Evolutionary conservation across 2,888 invertebrate species (phyloP).

Genomic region (Heliconius ethilla): DNA sequence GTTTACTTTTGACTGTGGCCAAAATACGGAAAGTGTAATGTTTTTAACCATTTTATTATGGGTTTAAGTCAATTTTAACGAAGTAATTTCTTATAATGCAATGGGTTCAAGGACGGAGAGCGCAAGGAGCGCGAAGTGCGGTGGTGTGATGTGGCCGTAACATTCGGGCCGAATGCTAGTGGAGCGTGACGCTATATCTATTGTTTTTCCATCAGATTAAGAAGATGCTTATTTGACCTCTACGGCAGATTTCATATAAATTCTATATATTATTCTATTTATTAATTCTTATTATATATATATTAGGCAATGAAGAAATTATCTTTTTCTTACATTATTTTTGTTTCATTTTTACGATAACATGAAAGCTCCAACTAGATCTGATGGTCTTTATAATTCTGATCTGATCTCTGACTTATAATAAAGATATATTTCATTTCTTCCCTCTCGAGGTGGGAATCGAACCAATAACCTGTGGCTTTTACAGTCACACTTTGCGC

Average conservation of each 20-base stretch:
- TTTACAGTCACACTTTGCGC: too few species aligned
- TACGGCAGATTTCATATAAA: not conserved
- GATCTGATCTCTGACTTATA: too few species aligned
- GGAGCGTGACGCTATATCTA: constrained; percentile 19
- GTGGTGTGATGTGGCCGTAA: constrained; percentile 44
- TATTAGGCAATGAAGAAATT: too few species aligned
- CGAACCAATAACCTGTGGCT: too few species aligned
- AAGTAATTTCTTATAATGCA: constrained; percentile 18
- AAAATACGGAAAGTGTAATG: not conserved
- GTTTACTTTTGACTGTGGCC: not conserved
- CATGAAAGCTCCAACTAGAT: too few species aligned
- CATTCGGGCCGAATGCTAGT: constrained; percentile 27
- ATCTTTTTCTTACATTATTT: too few species aligned
- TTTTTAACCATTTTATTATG: not conserved
- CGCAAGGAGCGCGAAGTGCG: constrained; percentile 41
- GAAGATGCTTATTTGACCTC: not conserved
- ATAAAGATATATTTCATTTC: too few species aligned
- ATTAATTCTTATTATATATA: too few species aligned
- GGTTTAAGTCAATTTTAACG: not conserved
- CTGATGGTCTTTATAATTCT: too few species aligned
- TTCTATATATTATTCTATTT: not conserved
- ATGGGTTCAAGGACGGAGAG: constrained; percentile 39
- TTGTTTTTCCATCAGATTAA: constrained; percentile 24
- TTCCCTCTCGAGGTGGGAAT: too few species aligned
- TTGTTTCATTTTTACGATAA: too few species aligned